Evolutionary conservation across 2,888 invertebrate genomes (phyloP).

Genomic region (Drosophila meridiana): DNA sequence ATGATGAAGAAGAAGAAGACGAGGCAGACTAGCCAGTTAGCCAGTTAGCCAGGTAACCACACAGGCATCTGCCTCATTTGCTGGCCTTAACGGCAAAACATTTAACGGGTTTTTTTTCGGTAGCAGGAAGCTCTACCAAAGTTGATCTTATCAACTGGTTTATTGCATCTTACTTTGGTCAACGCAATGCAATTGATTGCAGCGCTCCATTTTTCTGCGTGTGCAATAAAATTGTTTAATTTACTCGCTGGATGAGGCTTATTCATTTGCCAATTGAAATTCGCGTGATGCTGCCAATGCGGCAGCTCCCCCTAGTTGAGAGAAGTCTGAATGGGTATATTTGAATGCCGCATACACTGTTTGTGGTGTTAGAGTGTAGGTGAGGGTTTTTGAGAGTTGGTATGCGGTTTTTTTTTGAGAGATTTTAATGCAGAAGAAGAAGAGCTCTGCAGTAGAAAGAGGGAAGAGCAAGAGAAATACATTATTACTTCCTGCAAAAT

Average conservation of each 20-base stretch:
- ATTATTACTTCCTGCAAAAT: background rate
- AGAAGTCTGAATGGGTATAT: accelerated
- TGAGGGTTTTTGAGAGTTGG: background rate
- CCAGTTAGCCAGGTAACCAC: background rate
- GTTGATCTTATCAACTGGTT: slow-evolving; percentile 47
- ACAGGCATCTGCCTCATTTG: slow-evolving; percentile 13
- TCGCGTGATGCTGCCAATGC: slow-evolving; percentile 66
- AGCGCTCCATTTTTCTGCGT: slow-evolving; percentile 38
- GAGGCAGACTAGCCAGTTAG: background rate
- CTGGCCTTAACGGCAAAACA: slow-evolving; percentile 23
- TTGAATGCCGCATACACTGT: slow-evolving; percentile 1
- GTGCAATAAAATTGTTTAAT: slow-evolving; percentile 66
- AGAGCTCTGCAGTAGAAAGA: background rate
- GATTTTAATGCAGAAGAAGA: background rate
- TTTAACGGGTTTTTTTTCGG: slow-evolving; percentile 38
- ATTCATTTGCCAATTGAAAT: slow-evolving; percentile 53
- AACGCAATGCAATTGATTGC: slow-evolving; percentile 48
- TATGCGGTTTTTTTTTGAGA: background rate
- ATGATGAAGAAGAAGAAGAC: slow-evolving; percentile 6
- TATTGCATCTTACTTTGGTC: slow-evolving; percentile 19
- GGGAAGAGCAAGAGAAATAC: too few species aligned
- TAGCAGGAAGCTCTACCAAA: slow-evolving; percentile 42
- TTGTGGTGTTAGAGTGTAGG: too few species aligned
- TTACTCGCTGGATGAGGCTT: slow-evolving; percentile 56
- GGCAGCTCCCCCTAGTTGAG: slow-evolving; percentile 53